phyloP scores from a whole-genome alignment of 2,888 invertebrate genomes.

The Morpho achilles region DNA sequence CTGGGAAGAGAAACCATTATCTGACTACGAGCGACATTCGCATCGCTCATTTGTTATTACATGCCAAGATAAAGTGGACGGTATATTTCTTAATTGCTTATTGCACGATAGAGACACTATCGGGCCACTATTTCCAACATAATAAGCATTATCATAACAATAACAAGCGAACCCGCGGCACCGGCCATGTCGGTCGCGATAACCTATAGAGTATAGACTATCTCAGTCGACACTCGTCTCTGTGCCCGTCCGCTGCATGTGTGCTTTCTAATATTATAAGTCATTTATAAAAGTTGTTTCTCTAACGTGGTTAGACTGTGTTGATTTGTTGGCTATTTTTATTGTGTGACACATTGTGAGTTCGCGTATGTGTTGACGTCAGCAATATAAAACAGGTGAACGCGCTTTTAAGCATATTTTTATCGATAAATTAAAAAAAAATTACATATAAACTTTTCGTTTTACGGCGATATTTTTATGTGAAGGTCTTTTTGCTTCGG shows the following conservation, averaged over 20 bases:
- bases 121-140: constrained; percentile 70
- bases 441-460: too few relatives aligned
- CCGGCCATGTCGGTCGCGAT: constrained; percentile 29
- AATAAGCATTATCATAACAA: constrained; percentile 77
- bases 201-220: constrained; percentile 27
- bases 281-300: constrained; percentile 4
- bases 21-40: constrained; percentile 38
- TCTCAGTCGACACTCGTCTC: constrained; percentile 27
- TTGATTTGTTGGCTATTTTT: constrained; percentile 6
- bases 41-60: constrained; percentile 50
- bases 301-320: constrained; percentile 3
- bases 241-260: constrained; percentile 23
- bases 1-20: constrained; percentile 54
- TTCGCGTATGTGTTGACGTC: constrained; percentile 7
- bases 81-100: constrained; percentile 71
- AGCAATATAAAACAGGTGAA: constrained; percentile 8
- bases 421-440: too few relatives aligned
- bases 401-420: neutral
- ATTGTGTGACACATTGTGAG: neutral
- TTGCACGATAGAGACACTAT: constrained; percentile 70
- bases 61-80: constrained; percentile 51
- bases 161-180: constrained; percentile 60
- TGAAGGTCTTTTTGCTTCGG: too few relatives aligned
- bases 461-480: too few relatives aligned
- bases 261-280: constrained; percentile 11